Conservation (phyloP, 1,140 invertebrate species). For the Tyrophagus putrescentiae region DNA sequence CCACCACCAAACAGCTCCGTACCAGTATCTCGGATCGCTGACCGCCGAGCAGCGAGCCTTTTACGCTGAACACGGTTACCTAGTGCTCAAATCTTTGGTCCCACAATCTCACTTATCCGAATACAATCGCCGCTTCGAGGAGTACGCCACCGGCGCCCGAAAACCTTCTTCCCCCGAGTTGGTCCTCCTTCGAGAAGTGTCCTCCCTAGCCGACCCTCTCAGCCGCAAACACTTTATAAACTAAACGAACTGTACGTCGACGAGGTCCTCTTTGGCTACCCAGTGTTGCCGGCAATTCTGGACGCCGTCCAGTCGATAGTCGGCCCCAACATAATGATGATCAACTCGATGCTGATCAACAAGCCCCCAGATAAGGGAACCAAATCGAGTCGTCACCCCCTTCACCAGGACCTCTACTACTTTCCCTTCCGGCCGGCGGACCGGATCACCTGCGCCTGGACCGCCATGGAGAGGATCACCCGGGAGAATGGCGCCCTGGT, state of each 20-base stretch:
- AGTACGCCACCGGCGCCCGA: slow-evolving; percentile 45
- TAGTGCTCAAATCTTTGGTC: slow-evolving; percentile 50
- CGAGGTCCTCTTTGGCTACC: slow-evolving; percentile 54
- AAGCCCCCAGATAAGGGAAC: slow-evolving; percentile 64
- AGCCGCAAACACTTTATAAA: slow-evolving; percentile 57
- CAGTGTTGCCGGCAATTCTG: slow-evolving; percentile 44
- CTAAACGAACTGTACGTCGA: slow-evolving; percentile 58
- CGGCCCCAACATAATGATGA: slow-evolving; percentile 58
- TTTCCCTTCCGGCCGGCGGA: slow-evolving; percentile 68
- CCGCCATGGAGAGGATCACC: slow-evolving; percentile 60
- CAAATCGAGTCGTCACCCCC: slow-evolving; percentile 21
- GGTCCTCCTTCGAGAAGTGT: slow-evolving; percentile 57
- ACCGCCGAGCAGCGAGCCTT: slow-evolving; percentile 45
- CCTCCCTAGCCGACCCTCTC: slow-evolving; percentile 44
- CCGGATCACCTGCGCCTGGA: slow-evolving; percentile 68
- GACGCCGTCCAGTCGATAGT: slow-evolving; percentile 59
- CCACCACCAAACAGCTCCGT: too few species aligned
- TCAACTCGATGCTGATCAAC: slow-evolving; percentile 80
- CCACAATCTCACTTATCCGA: slow-evolving; percentile 38
- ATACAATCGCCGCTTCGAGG: too few species aligned
- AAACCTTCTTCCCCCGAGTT: slow-evolving; percentile 37
- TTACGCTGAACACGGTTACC: slow-evolving; percentile 63
- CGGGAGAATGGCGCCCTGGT: slow-evolving; percentile 68
- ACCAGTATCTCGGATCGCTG: too few species aligned
- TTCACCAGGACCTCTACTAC: slow-evolving; percentile 72